Conservation (phyloP, 2,113 vertebrate genomes). For the Phyllostomus hastatus region DNA sequence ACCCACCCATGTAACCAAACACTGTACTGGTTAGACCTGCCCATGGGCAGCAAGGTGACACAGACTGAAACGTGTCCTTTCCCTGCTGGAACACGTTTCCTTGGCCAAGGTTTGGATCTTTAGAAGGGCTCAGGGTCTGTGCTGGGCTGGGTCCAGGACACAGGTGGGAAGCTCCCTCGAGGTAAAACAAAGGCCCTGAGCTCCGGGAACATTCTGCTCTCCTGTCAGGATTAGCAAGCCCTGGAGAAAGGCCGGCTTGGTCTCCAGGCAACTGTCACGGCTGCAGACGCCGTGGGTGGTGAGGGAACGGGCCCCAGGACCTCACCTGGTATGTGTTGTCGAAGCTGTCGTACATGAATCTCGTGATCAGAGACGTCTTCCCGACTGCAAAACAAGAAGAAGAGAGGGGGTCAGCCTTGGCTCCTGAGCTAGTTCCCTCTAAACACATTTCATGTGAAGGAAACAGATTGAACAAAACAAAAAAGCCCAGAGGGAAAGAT, state of each 20-base stretch:
- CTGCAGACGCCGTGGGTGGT: rapidly evolving
- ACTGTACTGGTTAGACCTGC: neutral
- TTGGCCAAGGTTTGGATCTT: neutral
- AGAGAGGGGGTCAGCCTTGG: constrained; percentile 33
- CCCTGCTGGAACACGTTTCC: neutral
- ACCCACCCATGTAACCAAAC: neutral
- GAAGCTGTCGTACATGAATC: constrained; percentile 97
- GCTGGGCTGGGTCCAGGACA: neutral
- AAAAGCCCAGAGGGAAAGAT: neutral
- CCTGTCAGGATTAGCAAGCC: neutral
- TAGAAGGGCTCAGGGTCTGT: neutral
- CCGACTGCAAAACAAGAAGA: constrained; percentile 88
- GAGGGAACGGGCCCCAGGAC: no score
- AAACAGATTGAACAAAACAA: neutral
- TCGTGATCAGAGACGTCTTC: constrained; percentile 94
- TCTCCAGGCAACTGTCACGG: neutral
- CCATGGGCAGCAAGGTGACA: neutral
- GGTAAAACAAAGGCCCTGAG: neutral
- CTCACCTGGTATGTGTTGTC: constrained; percentile 95
- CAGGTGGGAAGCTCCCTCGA: neutral
- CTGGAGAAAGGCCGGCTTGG: neutral
- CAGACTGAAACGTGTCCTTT: neutral
- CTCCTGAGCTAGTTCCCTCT: neutral
- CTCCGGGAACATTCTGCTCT: neutral
- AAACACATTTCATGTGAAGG: neutral